A percentile compares a stretch with the other conserved stretches of the same genome.
phyloP scores from a whole-genome alignment of 2,797 vertebrate species.

The Eutrigla gurnardus region DNA sequence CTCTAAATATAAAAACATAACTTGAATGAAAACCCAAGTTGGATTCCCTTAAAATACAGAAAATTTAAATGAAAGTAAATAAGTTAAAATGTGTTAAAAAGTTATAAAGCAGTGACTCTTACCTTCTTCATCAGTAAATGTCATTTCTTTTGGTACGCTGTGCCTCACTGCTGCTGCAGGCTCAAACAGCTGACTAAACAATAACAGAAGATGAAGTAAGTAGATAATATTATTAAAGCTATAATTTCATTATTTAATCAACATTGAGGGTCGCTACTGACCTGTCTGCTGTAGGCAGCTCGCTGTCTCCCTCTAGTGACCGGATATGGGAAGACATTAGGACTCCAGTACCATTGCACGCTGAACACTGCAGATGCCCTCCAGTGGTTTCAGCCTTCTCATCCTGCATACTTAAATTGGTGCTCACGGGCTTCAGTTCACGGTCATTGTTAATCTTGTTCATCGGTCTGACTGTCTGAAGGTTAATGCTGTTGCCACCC shows the following conservation, averaged over 20 bases:
- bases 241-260: not conserved
- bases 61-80: not conserved
- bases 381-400: conserved; percentile 17
- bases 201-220: not conserved
- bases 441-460: not conserved
- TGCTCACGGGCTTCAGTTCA: conserved; percentile 8
- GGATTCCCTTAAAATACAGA: not conserved
- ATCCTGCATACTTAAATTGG: not conserved
- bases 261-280: conserved; percentile 28
- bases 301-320: conserved; percentile 65
- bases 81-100: not conserved
- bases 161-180: conserved; percentile 23
- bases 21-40: not conserved
- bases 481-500: not conserved
- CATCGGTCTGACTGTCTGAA: not conserved
- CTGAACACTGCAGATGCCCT: conserved; percentile 17
- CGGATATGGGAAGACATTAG: conserved; percentile 1
- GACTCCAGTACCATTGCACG: conserved; percentile 35
- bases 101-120: not conserved
- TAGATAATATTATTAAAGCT: not conserved
- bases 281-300: conserved; percentile 46
- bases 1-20: conserved; percentile 58
- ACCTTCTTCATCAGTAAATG: conserved; percentile 48
- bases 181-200: conserved; percentile 54
- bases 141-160: conserved; percentile 15